A percentile compares a stretch with the other conserved stretches of the same genome.
phyloP scores from a whole-genome alignment of 2,888 invertebrate genomes.

The Calameuta filiformis region DNA sequence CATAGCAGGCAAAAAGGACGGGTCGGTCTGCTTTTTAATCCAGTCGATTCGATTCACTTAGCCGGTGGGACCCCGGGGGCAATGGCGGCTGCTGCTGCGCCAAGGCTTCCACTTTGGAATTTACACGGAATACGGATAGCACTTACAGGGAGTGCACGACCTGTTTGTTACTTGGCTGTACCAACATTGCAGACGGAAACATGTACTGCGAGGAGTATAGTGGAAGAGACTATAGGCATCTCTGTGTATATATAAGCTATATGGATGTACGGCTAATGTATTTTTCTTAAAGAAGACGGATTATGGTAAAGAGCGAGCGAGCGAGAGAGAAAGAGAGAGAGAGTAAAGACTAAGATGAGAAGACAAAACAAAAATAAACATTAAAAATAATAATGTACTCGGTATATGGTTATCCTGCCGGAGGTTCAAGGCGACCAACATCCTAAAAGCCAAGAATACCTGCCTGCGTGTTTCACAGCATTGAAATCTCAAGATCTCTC shows the following conservation, averaged over 20 bases:
- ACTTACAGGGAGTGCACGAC: background rate
- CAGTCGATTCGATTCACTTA: background rate
- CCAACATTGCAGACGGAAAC: background rate
- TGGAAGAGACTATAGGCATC: background rate
- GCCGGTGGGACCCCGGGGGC: background rate
- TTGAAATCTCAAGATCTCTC: background rate
- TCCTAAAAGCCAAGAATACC: constrained; percentile 13
- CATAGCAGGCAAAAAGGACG: background rate
- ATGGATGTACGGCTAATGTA: background rate
- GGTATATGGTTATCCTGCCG: constrained; percentile 8
- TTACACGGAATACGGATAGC: background rate
- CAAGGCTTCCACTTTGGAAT: background rate
- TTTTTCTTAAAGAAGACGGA: background rate
- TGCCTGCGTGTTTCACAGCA: background rate
- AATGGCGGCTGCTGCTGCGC: background rate
- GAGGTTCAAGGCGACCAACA: constrained; percentile 22
- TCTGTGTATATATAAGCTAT: background rate
- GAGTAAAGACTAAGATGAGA: background rate
- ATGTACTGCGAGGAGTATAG: background rate
- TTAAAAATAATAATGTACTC: background rate
- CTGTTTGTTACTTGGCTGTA: background rate
- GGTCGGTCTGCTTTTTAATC: background rate
- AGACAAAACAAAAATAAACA: background rate
- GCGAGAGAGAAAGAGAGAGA: background rate
- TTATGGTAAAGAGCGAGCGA: background rate